Evolutionary conservation across 2,888 invertebrate genomes (phyloP).

Genomic region (Conops quadrifasciatus): DNA sequence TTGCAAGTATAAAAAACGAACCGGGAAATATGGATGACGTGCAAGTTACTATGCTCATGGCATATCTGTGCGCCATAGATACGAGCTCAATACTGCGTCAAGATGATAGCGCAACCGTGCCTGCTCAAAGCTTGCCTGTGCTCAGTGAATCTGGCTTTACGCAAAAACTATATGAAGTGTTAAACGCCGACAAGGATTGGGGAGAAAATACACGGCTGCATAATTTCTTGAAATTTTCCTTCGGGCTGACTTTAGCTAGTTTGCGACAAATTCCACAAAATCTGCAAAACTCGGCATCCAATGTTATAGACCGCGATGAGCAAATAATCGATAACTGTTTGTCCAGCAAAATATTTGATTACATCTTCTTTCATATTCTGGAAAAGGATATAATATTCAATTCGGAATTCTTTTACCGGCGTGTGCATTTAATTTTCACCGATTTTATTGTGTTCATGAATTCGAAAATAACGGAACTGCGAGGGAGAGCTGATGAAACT

Average conservation of each 20-base stretch:
- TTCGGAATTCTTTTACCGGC: constrained; percentile 83
- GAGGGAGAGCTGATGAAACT: constrained; percentile 88
- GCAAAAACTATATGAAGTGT: constrained; percentile 67
- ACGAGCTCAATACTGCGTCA: constrained; percentile 78
- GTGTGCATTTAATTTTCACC: constrained; percentile 84
- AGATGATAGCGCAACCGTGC: constrained; percentile 76
- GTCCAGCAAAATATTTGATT: constrained; percentile 80
- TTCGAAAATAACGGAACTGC: constrained; percentile 83
- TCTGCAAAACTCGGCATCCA: constrained; percentile 67
- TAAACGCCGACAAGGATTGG: constrained; percentile 56
- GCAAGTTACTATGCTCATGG: constrained; percentile 81
- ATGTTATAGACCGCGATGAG: constrained; percentile 77
- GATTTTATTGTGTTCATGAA: constrained; percentile 95
- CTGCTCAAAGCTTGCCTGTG: constrained; percentile 73
- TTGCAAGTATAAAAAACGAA: constrained; percentile 64
- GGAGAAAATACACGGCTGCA: constrained; percentile 59
- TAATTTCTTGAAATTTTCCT: constrained; percentile 74
- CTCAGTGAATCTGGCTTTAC: constrained; percentile 71
- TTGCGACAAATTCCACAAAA: constrained; percentile 70
- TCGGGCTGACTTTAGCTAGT: constrained; percentile 75
- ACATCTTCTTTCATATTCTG: constrained; percentile 77
- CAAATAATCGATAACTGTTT: constrained; percentile 81
- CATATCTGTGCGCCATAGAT: constrained; percentile 84
- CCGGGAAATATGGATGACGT: constrained; percentile 81
- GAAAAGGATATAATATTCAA: constrained; percentile 74